These are phyloP conservation scores for Autographa pulchrina DNA, from an alignment of 2,888 invertebrate species.

Conservation along the genomic window DNA sequence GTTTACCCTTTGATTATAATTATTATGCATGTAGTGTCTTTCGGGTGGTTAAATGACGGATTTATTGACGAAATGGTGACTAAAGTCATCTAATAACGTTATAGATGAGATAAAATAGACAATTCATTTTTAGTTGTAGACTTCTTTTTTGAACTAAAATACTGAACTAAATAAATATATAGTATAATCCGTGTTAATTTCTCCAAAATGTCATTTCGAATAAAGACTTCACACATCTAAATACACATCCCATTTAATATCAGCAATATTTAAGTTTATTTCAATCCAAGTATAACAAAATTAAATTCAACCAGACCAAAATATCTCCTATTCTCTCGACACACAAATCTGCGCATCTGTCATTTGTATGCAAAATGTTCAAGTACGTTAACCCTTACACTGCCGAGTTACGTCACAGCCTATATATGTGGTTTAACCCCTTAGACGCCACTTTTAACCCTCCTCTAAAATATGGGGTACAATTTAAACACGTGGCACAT, in stretches of 20 bases:
- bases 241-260: no score
- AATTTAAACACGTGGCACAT: constrained; percentile 33
- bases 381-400: constrained; percentile 37
- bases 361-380: constrained; percentile 49
- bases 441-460: constrained; percentile 45
- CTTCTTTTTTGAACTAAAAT: no score
- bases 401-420: constrained; percentile 26
- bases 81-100: not conserved
- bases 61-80: not conserved
- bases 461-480: constrained; percentile 18
- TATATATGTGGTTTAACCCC: constrained; percentile 44
- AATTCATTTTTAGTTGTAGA: no score
- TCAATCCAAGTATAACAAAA: not conserved
- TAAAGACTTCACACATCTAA: no score
- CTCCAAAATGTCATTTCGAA: no score
- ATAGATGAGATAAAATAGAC: no score
- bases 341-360: constrained; percentile 40
- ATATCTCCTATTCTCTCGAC: not conserved
- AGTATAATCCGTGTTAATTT: no score
- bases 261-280: not conserved
- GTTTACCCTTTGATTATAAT: not conserved
- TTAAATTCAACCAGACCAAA: not conserved
- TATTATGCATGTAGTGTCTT: not conserved
- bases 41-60: not conserved
- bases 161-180: no score